Conservation (phyloP, 1,140 invertebrate genomes). For the Papilio polytes region DNA sequence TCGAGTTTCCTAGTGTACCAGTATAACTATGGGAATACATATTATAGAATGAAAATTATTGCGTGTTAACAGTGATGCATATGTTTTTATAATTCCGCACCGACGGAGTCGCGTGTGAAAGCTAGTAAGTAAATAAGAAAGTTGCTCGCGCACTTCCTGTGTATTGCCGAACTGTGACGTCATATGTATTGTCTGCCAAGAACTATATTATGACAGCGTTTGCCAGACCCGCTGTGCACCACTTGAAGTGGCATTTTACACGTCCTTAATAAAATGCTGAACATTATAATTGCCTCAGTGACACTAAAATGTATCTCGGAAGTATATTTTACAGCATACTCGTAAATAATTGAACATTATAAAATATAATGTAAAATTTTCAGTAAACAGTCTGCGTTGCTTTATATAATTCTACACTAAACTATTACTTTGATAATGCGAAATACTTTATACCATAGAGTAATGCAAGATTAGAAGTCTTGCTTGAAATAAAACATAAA, state of each 20-base stretch:
- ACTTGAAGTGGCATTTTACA: slow-evolving; percentile 25
- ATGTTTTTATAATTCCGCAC: not conserved
- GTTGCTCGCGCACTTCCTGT: not conserved
- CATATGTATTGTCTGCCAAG: slow-evolving; percentile 16
- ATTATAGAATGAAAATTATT: not conserved
- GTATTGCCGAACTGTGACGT: slow-evolving; percentile 13
- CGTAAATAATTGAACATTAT: not conserved
- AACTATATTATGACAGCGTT: slow-evolving; percentile 21
- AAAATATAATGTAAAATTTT: no score
- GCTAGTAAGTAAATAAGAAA: not conserved
- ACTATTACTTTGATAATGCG: no score
- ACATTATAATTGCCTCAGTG: slow-evolving; percentile 11
- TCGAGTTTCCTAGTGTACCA: no score
- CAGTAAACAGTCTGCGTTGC: no score
- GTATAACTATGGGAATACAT: no score
- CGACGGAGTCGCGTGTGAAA: no score
- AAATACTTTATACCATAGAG: no score
- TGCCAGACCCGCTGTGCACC: not conserved
- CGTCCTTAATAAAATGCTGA: slow-evolving; percentile 26
- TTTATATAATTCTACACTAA: no score
- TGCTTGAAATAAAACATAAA: no score
- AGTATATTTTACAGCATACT: not conserved
- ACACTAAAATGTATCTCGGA: not conserved
- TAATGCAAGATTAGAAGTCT: no score
- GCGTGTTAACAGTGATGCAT: not conserved